A percentile compares a stretch with the other conserved stretches of the same genome.
Conservation (phyloP, 2,888 invertebrate genomes). For the Xestia sexstrigata region DNA sequence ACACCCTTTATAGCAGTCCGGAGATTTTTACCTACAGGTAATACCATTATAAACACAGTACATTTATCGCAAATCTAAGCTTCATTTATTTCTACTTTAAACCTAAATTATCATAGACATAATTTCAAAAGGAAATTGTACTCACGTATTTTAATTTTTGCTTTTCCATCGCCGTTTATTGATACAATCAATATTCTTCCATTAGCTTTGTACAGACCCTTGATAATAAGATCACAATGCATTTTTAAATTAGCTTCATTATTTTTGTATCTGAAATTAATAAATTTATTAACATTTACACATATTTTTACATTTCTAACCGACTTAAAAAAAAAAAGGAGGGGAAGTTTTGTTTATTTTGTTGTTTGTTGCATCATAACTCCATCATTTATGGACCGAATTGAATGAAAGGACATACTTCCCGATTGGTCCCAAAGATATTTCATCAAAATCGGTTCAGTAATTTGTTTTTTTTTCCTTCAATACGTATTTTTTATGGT, state of each 20-base stretch:
- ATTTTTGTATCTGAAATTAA: conserved; percentile 72
- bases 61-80: not conserved
- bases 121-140: conserved; percentile 26
- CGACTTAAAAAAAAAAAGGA: too few relatives aligned
- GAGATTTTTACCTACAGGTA: not conserved
- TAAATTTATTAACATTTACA: not conserved
- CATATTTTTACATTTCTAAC: not conserved
- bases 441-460: too few relatives aligned
- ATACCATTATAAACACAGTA: not conserved
- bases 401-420: too few relatives aligned
- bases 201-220: conserved; percentile 79
- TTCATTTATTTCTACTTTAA: not conserved
- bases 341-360: too few relatives aligned
- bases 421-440: too few relatives aligned
- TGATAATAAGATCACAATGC: conserved; percentile 77
- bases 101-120: not conserved
- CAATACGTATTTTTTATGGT: too few relatives aligned
- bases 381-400: too few relatives aligned
- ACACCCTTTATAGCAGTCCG: not conserved
- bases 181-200: conserved; percentile 79
- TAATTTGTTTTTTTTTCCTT: too few relatives aligned
- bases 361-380: too few relatives aligned
- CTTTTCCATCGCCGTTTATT: conserved; percentile 82
- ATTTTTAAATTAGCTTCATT: conserved; percentile 70
- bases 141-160: conserved; percentile 80